These are phyloP conservation scores for Acleris literana DNA, from an alignment of 2,888 invertebrate species.

Conservation along the genomic window DNA sequence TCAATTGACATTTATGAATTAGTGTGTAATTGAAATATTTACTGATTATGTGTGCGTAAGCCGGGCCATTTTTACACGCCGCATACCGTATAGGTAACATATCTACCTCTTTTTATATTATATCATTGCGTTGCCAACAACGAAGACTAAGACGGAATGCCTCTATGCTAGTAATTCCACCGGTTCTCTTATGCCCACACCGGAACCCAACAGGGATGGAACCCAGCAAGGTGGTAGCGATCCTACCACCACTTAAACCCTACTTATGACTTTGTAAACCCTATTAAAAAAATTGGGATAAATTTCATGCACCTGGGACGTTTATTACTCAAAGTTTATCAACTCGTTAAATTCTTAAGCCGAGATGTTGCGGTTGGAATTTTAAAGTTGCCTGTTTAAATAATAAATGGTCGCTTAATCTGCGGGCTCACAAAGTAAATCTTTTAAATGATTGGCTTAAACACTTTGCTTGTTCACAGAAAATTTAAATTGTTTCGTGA, in stretches of 20 bases:
- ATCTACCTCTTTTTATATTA: no score
- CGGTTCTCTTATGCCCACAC: no score
- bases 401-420: constrained; percentile 33
- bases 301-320: constrained; percentile 22
- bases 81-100: no score
- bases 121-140: no score
- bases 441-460: constrained; percentile 26
- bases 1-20: no score
- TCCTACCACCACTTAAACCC: no score
- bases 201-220: neutral
- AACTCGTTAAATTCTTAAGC: constrained; percentile 32
- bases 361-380: constrained; percentile 22
- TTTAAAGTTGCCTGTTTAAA: constrained; percentile 17
- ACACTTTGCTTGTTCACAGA: constrained; percentile 9
- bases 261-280: no score
- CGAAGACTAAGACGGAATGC: no score
- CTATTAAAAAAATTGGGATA: neutral
- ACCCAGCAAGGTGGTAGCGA: neutral
- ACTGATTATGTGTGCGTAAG: no score
- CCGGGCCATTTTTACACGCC: no score
- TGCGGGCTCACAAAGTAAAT: constrained; percentile 13
- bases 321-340: constrained; percentile 22
- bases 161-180: no score
- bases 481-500: constrained; percentile 2
- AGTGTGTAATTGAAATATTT: no score